Evolutionary conservation across 2,888 invertebrate species (phyloP), one percentile per base, ranked within the genome.

Genomic region (Nemurella pictetii): DNA sequence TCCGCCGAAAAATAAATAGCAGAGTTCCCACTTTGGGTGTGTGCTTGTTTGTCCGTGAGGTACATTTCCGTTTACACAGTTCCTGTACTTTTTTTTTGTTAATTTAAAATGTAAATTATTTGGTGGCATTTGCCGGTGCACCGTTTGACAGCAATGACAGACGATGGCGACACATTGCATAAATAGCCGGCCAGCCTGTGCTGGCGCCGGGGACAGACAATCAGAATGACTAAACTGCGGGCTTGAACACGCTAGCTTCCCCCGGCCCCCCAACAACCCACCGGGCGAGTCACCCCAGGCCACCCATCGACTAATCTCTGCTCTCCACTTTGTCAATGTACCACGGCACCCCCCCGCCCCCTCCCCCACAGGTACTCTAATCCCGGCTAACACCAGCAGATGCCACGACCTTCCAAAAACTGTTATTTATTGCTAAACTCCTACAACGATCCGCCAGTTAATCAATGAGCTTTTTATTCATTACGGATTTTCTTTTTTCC

Each of bases 71-170:
- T 3, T 55, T 12, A 12, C 55, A 55, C 55, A 20, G 55, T 55
- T 55, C 55, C 55, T 55, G 55, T 55, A 20, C 55, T 55, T 55
- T 55, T 7, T 55, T 55, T 55, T 55, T 55, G 9, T 55, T 55
- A 15, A 15, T 55, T 55, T 55, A 7, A 55, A 55, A 55, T 55
- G 55, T 55, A 55, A 55, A 55, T 55, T 55, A 55, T 55, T 55
- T 55, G 55, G 55, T 55, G 55, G 55, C 55, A 20, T 55, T 73
- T 29, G 75, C 55, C 20, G 55, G 15, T n/a, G 12, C 55, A 55
- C 80, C 27, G 25, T 80, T 85, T 85, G 85, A 83, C 85, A 83
- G 80, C 32, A 25, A 35, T 85, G 85, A 85, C 81, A 36, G 73
- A 85, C 80, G 85, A 30, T 74, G 12, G 74, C 30, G 73, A 80